Evolutionary conservation across 2,113 vertebrate species (phyloP).

Genomic region (Vidua chalybeata): DNA sequence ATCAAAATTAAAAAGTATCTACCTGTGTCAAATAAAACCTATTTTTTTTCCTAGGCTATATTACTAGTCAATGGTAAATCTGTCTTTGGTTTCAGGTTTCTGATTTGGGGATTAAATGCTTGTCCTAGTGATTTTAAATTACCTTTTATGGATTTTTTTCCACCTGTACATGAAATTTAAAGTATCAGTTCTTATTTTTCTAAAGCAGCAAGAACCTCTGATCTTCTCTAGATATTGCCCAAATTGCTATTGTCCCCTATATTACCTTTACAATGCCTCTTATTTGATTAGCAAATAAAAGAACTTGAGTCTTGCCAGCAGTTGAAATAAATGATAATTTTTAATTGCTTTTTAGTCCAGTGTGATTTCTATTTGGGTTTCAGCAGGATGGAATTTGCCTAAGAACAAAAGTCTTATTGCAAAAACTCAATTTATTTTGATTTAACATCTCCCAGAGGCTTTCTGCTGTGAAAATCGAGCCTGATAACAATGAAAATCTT

Average conservation of each 20-base stretch:
- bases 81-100: background rate
- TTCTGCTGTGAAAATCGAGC: background rate
- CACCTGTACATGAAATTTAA: background rate
- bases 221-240: background rate
- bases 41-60: background rate
- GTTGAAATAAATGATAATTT: background rate
- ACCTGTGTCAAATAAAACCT: background rate
- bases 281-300: background rate
- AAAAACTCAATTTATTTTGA: background rate
- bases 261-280: background rate
- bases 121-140: background rate
- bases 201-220: background rate
- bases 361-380: background rate
- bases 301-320: background rate
- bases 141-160: background rate
- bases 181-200: background rate
- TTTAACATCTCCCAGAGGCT: background rate
- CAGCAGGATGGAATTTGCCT: background rate
- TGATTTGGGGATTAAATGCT: background rate
- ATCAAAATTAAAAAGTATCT: background rate
- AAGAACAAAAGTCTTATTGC: background rate
- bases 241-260: background rate
- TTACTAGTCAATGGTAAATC: background rate
- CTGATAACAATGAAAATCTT: background rate
- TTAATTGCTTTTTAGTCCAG: background rate